phyloP scores from a whole-genome alignment of 2,888 invertebrate species.

The Acrocyrtus sp. region DNA sequence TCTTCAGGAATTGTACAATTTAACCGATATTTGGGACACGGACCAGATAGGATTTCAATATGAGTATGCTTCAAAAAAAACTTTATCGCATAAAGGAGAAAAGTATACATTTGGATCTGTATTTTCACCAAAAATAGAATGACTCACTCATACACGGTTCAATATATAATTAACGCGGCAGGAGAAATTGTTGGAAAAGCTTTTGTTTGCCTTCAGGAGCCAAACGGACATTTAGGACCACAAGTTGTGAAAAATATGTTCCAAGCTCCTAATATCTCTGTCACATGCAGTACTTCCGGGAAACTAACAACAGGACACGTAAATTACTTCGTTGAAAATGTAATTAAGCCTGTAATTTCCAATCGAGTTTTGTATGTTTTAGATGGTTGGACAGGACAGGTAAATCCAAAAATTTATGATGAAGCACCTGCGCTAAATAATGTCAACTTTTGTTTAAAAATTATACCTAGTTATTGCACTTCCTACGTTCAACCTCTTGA shows the following conservation, averaged over 20 bases:
- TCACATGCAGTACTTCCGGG: constrained; percentile 3
- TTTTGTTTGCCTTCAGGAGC: constrained; percentile 7
- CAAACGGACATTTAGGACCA: constrained; percentile 2
- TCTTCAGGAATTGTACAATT: neutral
- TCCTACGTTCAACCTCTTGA: constrained; percentile 6
- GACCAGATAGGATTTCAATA: constrained; percentile 28
- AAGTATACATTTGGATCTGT: constrained; percentile 2
- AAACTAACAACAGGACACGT: constrained; percentile 11
- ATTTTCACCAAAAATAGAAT: constrained; percentile 12
- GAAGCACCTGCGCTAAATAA: neutral
- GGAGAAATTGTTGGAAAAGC: constrained; percentile 7
- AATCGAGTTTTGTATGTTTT: neutral
- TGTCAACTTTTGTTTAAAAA: neutral
- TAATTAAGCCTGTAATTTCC: neutral
- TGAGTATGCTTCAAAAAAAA: neutral
- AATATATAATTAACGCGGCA: constrained; percentile 9
- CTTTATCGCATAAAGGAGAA: constrained; percentile 9
- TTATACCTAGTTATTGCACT: constrained; percentile 19
- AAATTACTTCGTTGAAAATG: constrained; percentile 12
- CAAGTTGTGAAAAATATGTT: neutral
- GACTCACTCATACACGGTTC: constrained; percentile 13
- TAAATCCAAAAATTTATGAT: neutral
- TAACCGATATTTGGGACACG: constrained; percentile 14
- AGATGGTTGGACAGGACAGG: constrained; percentile 23
- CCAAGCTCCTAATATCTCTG: neutral